Evolutionary conservation across 1,140 invertebrate genomes (phyloP).

Genomic region (Drosophila lini): DNA sequence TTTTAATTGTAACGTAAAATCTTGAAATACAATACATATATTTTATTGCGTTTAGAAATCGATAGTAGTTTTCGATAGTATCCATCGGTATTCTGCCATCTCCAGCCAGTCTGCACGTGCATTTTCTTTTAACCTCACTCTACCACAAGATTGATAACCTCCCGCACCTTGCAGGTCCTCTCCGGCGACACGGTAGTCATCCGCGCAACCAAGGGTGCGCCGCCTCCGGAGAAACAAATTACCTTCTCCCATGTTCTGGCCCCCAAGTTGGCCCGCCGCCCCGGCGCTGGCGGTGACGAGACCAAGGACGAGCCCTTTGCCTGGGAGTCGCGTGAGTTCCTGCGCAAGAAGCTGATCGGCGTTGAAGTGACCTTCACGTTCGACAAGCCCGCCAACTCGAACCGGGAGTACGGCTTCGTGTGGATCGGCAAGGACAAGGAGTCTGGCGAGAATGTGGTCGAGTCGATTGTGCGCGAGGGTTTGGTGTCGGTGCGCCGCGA

Average conservation of each 20-base stretch:
- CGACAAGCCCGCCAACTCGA: constrained; percentile 90
- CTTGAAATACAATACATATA: neutral
- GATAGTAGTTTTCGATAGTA: constrained; percentile 14
- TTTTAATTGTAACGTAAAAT: neutral
- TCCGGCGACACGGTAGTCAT: constrained; percentile 96
- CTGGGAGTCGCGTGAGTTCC: constrained; percentile 97
- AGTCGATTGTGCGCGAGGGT: constrained; percentile 94
- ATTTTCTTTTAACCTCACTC: constrained; percentile 66
- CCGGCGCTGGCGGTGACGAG: constrained; percentile 88
- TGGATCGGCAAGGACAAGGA: constrained; percentile 92
- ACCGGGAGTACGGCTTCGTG: constrained; percentile 94
- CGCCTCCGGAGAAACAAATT: constrained; percentile 95
- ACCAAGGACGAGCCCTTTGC: constrained; percentile 96
- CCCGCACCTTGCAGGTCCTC: constrained; percentile 87
- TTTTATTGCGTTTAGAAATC: constrained; percentile 1
- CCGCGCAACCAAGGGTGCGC: constrained; percentile 90
- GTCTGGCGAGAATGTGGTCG: constrained; percentile 93
- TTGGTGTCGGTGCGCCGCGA: constrained; percentile 93
- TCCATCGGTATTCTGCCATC: constrained; percentile 5
- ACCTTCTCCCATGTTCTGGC: constrained; percentile 95
- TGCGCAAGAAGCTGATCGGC: constrained; percentile 96
- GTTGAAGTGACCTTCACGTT: constrained; percentile 93
- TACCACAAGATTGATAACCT: constrained; percentile 1
- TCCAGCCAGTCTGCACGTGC: constrained; percentile 21
- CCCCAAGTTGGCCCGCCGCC: constrained; percentile 94